phyloP scores from a whole-genome alignment of 2,888 invertebrate genomes.

The Ceriagrion tenellum region DNA sequence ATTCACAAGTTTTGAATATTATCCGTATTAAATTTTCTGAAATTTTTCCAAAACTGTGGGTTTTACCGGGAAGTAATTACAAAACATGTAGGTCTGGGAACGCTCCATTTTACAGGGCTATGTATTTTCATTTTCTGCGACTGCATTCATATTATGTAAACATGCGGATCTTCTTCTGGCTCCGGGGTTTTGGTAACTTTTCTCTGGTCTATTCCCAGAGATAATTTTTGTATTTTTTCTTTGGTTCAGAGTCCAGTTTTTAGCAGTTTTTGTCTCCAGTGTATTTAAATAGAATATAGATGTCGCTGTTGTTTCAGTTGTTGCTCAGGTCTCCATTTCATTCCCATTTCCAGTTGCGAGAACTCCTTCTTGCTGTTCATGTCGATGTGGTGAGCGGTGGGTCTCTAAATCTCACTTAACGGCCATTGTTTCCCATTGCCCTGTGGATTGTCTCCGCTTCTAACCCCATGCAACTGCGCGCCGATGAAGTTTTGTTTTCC shows the following conservation, averaged over 20 bases:
- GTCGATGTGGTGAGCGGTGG: not conserved
- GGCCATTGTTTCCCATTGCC: not conserved
- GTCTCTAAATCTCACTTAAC: constrained; percentile 11
- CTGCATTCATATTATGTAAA: not conserved
- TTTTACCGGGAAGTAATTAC: no score
- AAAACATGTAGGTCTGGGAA: not conserved
- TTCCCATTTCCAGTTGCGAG: not conserved
- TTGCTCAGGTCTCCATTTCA: not conserved
- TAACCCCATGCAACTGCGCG: not conserved
- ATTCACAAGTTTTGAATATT: no score
- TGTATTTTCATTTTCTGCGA: not conserved
- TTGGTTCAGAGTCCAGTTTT: not conserved
- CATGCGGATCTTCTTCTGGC: not conserved
- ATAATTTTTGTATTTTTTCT: not conserved
- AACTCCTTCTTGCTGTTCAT: not conserved
- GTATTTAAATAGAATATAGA: not conserved
- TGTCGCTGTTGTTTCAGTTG: not conserved
- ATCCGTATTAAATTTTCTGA: no score
- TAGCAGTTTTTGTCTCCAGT: not conserved
- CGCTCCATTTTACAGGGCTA: not conserved
- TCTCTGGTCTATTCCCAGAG: not conserved
- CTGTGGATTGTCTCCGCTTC: not conserved
- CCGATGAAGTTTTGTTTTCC: not conserved
- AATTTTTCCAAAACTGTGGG: no score
- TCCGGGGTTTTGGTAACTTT: not conserved